Evolutionary conservation across 2,888 invertebrate genomes (phyloP), one percentile per base, ranked within the genome.

Genomic region (Microdon myrmicae): DNA sequence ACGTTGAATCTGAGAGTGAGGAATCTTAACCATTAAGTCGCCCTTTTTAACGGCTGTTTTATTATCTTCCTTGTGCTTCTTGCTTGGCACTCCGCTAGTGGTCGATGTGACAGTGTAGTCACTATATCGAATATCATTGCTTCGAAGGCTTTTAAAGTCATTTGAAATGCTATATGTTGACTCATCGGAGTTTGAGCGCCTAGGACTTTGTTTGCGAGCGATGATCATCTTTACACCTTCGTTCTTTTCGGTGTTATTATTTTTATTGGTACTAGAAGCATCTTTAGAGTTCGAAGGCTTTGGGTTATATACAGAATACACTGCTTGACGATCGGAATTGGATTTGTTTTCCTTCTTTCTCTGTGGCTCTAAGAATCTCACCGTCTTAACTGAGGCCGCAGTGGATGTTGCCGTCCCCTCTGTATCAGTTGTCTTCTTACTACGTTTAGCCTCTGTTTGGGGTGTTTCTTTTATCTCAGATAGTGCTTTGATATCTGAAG

Each of bases 111-210:
- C 72, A 0, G 73, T 66, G 38, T 74, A 77, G 39, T 76, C 75
- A 32, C 76, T 74, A 45, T 74, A 79, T 1, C 78, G 73, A 66
- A 78, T 72, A 51, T 79, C 79, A 49, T 80, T 79, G 60, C 80
- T 80, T 4, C 80, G 75, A 31, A 80, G 67, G 32, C 79, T 79
- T 68, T 80, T 80, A 54, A 79, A 80, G 47, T 76, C 75, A 48
- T 67, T 76, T 29, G 72, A 71, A 2, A 72, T 67, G 0, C 70
- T 68, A 23, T 70, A 67, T 7, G 64, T 41, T 3, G 68, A 43
- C 25, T 71, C 70, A 16, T 48, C 41, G 2, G 41, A 37, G 16
- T 48, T 68, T 4, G 67, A 61, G 4, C 67, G 69, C 22, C 70
- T 70, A 3, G 71, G 71, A 8, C 70, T 67, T 13, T 71, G 44